Conservation (phyloP, 2,113 vertebrate genomes). For the Stegostoma tigrinum region DNA sequence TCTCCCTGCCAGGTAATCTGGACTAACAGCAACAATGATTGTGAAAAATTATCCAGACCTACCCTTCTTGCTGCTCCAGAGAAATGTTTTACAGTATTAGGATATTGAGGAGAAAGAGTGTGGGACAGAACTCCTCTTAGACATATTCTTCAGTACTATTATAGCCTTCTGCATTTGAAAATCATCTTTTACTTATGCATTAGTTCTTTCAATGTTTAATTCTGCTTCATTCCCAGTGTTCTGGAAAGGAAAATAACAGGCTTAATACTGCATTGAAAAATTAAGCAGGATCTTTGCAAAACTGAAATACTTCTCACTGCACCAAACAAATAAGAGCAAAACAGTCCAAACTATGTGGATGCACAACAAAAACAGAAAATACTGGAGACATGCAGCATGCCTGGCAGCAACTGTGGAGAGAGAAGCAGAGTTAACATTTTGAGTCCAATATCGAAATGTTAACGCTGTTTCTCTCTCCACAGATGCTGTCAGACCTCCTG, state of each 20-base stretch:
- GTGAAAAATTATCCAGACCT: constrained; percentile 10
- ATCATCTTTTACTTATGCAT: background rate
- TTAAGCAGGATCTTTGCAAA: background rate
- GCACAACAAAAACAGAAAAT: too few relatives aligned
- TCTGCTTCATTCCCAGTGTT: background rate
- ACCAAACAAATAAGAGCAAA: background rate
- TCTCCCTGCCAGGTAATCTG: constrained; percentile 21
- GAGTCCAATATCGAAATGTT: too few relatives aligned
- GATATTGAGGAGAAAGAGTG: background rate
- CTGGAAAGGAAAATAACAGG: background rate
- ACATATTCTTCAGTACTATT: background rate
- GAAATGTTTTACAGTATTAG: background rate
- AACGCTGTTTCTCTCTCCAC: too few relatives aligned
- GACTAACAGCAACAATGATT: background rate
- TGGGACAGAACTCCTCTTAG: background rate
- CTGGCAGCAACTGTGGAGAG: too few relatives aligned
- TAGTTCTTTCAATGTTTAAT: background rate
- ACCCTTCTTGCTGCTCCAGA: background rate
- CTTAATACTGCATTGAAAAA: background rate
- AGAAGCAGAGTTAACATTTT: too few relatives aligned
- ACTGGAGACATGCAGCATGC: too few relatives aligned
- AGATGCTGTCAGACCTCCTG: too few relatives aligned
- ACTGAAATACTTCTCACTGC: background rate
- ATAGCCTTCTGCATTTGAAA: background rate
- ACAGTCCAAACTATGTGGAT: too few relatives aligned